phyloP scores from a whole-genome alignment of 1,140 invertebrate genomes.

The Chrysomallon squamiferum region DNA sequence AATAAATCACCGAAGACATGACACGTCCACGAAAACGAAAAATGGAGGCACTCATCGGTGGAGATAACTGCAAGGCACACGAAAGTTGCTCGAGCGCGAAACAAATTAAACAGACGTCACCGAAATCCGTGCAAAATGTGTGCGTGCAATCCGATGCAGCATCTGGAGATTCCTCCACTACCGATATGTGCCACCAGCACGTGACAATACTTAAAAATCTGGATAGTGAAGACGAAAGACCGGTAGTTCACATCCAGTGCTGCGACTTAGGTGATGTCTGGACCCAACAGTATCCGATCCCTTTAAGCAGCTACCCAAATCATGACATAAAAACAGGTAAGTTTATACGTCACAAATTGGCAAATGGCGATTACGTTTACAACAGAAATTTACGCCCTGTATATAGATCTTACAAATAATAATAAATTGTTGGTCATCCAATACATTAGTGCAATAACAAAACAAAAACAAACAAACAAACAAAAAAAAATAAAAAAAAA shows the following conservation, averaged over 20 bases:
- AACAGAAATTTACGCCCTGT: too few species aligned
- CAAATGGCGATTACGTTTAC: too few species aligned
- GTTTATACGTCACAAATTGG: background rate
- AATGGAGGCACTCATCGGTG: slow-evolving; percentile 35
- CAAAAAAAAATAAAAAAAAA: background rate
- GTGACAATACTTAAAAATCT: slow-evolving; percentile 31
- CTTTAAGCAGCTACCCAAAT: slow-evolving; percentile 33
- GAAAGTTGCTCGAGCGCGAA: background rate
- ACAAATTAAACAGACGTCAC: background rate
- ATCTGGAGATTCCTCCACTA: slow-evolving; percentile 8
- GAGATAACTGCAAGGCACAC: slow-evolving; percentile 32
- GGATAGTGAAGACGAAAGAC: slow-evolving; percentile 14
- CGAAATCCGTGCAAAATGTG: background rate
- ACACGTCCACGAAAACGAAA: slow-evolving; percentile 24
- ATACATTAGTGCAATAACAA: background rate
- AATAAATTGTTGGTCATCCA: background rate
- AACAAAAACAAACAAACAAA: background rate
- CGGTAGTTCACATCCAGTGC: slow-evolving; percentile 21
- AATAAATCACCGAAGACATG: background rate
- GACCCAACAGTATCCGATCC: slow-evolving; percentile 37
- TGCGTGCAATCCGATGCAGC: slow-evolving; percentile 7
- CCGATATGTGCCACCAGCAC: slow-evolving; percentile 27
- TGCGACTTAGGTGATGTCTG: slow-evolving; percentile 43
- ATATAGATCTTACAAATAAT: too few species aligned
- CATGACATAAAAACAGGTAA: slow-evolving; percentile 34